Percentiles rank a stretch among this genome's conserved stretches.
Evolutionary conservation across 2,113 vertebrate species (phyloP).

Genomic region (Naja naja): DNA sequence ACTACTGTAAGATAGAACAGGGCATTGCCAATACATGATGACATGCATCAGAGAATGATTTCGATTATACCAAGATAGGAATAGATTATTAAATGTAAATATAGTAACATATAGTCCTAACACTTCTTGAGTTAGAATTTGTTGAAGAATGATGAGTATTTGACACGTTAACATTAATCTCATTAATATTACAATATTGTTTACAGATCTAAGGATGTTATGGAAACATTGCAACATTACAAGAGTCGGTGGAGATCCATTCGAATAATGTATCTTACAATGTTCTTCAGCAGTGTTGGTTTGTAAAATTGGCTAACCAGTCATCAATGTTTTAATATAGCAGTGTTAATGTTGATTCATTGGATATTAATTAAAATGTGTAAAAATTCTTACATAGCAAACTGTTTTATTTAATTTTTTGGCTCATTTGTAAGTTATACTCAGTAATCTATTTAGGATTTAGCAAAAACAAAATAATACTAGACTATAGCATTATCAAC

Average conservation of each 20-base stretch:
- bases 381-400: neutral
- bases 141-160: neutral
- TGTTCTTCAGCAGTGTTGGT: conserved; percentile 98
- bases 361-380: neutral
- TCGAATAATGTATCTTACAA: conserved; percentile 93
- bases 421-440: neutral
- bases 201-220: conserved; percentile 65
- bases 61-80: neutral
- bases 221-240: conserved; percentile 72
- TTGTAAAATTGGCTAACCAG: conserved; percentile 59
- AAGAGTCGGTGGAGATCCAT: conserved; percentile 91
- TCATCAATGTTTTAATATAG: neutral
- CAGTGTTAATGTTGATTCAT: neutral
- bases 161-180: neutral
- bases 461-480: neutral
- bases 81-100: neutral
- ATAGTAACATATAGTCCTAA: neutral
- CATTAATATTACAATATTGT: conserved; percentile 15
- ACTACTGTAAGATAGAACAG: neutral
- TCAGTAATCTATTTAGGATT: neutral
- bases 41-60: neutral
- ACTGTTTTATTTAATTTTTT: neutral
- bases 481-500: neutral
- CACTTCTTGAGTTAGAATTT: neutral
- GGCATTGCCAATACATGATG: neutral